These are phyloP conservation scores for Cheilosia grossa DNA, from an alignment of 2,888 invertebrate genomes.

Conservation along the genomic window DNA sequence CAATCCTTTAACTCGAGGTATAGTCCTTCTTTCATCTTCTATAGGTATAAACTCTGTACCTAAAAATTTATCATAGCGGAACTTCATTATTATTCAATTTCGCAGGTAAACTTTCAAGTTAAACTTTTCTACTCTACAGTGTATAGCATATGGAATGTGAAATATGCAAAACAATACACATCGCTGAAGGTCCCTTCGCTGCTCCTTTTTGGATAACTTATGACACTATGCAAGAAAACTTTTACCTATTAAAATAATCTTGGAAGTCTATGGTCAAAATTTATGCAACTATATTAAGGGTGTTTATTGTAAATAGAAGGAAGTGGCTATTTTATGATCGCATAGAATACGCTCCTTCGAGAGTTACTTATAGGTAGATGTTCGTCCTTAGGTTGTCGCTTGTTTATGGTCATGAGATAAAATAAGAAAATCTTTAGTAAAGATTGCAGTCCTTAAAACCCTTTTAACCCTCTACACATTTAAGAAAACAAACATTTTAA, in stretches of 20 bases:
- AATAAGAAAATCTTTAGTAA: too few relatives aligned
- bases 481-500: too few relatives aligned
- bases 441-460: too few relatives aligned
- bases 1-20: background rate
- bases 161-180: background rate
- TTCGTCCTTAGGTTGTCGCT: too few relatives aligned
- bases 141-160: too few relatives aligned
- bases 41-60: constrained; percentile 5
- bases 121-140: too few relatives aligned
- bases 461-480: too few relatives aligned
- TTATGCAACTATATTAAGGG: constrained; percentile 23
- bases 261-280: constrained; percentile 45
- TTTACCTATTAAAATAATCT: constrained; percentile 62
- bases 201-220: constrained; percentile 5
- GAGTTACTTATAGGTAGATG: background rate
- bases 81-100: constrained; percentile 46
- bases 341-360: background rate
- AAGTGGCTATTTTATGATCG: constrained; percentile 3
- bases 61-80: background rate
- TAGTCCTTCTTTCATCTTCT: background rate
- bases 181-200: constrained; percentile 1
- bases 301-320: constrained; percentile 2
- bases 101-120: constrained; percentile 6
- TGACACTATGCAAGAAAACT: constrained; percentile 16
- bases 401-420: too few relatives aligned